Evolutionary conservation across 2,888 invertebrate species (phyloP).

Genomic region (Drosophila rellima): DNA sequence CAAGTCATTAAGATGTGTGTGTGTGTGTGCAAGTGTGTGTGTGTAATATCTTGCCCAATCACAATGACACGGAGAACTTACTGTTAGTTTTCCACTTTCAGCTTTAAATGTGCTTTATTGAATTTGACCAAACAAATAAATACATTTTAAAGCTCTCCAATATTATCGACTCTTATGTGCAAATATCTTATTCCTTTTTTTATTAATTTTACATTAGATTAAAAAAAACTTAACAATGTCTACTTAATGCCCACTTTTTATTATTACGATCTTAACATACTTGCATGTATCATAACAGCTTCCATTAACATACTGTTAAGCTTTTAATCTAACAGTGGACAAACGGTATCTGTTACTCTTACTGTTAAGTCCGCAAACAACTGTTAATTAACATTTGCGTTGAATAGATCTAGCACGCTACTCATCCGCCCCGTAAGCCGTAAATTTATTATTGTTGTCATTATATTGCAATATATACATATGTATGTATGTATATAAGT

Average conservation of each 20-base stretch:
- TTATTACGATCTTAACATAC: not conserved
- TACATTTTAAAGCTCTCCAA: not conserved
- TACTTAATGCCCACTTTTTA: too few relatives aligned
- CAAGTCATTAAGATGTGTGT: conserved; percentile 20
- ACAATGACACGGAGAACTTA: not conserved
- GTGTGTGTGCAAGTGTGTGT: not conserved
- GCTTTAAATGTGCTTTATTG: not conserved
- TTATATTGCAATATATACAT: conserved; percentile 1
- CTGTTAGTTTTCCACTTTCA: not conserved
- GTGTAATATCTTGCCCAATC: not conserved
- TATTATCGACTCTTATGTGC: too few relatives aligned
- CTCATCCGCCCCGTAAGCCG: conserved; percentile 16
- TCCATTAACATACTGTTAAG: not conserved
- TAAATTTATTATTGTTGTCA: conserved; percentile 3
- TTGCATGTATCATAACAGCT: not conserved
- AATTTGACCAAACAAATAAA: not conserved
- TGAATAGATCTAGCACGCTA: conserved; percentile 10
- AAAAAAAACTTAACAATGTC: too few relatives aligned
- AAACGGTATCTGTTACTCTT: not conserved
- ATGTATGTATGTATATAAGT: conserved; percentile 6
- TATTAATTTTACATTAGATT: too few relatives aligned
- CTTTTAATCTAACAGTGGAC: not conserved
- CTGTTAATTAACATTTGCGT: conserved; percentile 6
- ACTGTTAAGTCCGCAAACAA: not conserved
- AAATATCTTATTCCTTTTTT: too few relatives aligned